Base-by-base conservation (phyloP, 2,113 vertebrate species). In the Chrysochloris asiatica region DNA sequence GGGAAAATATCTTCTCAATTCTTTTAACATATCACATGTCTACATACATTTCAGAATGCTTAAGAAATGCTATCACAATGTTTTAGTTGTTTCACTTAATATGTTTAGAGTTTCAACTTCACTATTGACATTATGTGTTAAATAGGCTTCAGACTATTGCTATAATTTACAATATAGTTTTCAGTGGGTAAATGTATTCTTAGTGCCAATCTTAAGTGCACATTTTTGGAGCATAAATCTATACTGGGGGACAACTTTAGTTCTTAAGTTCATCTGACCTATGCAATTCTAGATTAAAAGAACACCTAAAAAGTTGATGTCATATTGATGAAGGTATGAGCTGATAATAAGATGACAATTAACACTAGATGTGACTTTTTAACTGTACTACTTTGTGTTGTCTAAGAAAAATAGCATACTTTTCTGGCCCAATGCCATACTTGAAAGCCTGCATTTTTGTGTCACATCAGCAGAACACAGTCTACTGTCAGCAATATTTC, bases 401-500 rank as follows among this genome's bases (percentile, higher is more conserved):
- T 72, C 65, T 77, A 41, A 75, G 80, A 94, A 92, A 95, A 96
- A 88, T 43, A 81, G 69, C 24, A 67, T 24, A 17, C 5, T 54
- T 77, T 94, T 93, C 83, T 89, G 54, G 59, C 88, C 6, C 24
- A 80, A 83, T 13, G 43, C 80, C 83, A 89, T 16, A 2, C 83
- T 71, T 94, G 38, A 94, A 95, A 93, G 86, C 78, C 61, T 90
- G 38, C 48, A 75, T 43, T 83, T 92, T 94, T 95, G 65, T 81
- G 76, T 92, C 81, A 77, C 54, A 82, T 95, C 90, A 92, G 93
- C 92, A 93, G 54, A 96, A 92, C 11, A 89, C 12, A 83, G 33
- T 7, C 26, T 86, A 61, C 73, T 78, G 89, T 92, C 95, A 90
- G 94, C 95, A 89, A 0, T 69, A 54, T 92, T 94, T 96, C 73